Evolutionary conservation across 2,113 vertebrate species (phyloP).

Genomic region (Asarcornis scutulata): DNA sequence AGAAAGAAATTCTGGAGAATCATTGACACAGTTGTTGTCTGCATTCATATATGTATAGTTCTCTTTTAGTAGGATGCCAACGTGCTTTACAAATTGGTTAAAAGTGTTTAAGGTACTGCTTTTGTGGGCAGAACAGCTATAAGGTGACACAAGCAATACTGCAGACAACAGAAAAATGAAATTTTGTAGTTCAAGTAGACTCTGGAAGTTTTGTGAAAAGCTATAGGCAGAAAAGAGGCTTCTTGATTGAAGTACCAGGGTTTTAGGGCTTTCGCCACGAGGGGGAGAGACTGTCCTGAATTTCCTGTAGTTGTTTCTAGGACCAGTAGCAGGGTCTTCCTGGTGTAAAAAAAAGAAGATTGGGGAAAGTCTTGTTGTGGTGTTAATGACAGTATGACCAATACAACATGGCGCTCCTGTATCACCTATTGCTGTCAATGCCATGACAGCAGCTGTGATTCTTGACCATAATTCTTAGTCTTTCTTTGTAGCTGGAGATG

Average conservation of each 20-base stretch:
- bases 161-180: background rate
- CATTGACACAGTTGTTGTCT: background rate
- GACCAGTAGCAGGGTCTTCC: background rate
- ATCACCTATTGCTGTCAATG: background rate
- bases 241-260: background rate
- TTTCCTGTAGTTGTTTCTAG: background rate
- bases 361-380: background rate
- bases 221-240: background rate
- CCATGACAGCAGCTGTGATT: background rate
- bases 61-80: background rate
- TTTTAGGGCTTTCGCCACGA: background rate
- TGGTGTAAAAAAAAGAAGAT: background rate
- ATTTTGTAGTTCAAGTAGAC: background rate
- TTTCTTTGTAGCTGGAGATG: background rate
- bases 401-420: background rate
- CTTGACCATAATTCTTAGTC: background rate
- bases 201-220: background rate
- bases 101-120: background rate
- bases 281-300: slow-evolving; percentile 19
- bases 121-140: background rate
- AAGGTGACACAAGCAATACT: background rate
- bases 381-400: background rate
- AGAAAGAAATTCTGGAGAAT: background rate
- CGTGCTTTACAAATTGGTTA: background rate
- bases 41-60: background rate